phyloP scores from a whole-genome alignment of 2,113 vertebrate genomes.

The Sphaerodactylus townsendi region DNA sequence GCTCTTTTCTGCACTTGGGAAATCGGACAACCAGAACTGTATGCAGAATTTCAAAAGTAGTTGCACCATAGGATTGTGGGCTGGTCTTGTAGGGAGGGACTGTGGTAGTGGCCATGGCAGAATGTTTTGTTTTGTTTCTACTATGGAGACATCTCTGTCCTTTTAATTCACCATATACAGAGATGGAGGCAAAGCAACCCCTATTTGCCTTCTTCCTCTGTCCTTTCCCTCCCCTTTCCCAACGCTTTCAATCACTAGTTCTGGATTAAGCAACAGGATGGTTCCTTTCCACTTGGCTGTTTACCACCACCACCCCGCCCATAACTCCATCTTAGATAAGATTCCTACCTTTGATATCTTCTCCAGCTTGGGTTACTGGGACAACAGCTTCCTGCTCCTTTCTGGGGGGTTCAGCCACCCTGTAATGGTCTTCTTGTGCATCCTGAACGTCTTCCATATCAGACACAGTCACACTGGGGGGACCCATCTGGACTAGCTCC shows the following conservation, averaged over 20 bases:
- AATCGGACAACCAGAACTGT: neutral
- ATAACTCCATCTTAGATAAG: neutral
- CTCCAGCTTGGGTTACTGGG: slow-evolving; percentile 51
- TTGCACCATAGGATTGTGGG: neutral
- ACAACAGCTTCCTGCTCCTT: slow-evolving; percentile 47
- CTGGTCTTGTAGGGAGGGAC: too few species aligned
- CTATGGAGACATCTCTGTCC: neutral
- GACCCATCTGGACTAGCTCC: neutral
- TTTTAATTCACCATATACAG: neutral
- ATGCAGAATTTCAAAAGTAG: neutral
- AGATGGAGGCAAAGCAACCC: neutral
- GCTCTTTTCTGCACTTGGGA: too few species aligned
- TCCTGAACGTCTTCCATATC: neutral
- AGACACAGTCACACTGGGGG: neutral
- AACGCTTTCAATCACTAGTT: neutral
- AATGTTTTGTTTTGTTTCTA: too few species aligned
- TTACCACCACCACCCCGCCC: neutral
- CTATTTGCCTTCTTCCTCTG: neutral
- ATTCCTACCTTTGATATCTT: slow-evolving; percentile 74
- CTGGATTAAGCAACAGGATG: neutral
- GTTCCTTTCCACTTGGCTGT: neutral
- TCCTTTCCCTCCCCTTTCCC: neutral
- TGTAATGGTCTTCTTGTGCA: neutral
- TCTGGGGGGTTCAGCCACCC: neutral
- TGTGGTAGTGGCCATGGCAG: neutral